A percentile compares a stretch with the other conserved stretches of the same genome.
Conservation (phyloP, 2,113 vertebrate species). For the Ceuthmochares aereus region DNA sequence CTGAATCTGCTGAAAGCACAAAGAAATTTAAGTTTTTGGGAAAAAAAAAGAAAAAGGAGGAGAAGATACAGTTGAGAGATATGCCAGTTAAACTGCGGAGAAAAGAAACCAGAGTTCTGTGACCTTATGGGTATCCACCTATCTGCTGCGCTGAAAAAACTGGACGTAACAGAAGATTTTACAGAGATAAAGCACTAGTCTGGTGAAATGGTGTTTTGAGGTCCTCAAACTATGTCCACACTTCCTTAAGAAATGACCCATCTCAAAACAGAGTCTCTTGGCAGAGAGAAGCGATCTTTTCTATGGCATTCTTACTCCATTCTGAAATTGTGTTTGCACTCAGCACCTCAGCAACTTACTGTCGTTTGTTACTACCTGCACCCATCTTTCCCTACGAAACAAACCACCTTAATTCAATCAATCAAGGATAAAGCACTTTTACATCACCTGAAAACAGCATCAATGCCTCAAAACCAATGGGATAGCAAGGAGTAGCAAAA, state of each 20-base stretch:
- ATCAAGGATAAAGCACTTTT: background rate
- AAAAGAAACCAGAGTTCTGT: background rate
- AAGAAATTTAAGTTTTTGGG: background rate
- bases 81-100: background rate
- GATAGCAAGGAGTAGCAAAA: background rate
- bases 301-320: background rate
- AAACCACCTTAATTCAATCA: background rate
- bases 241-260: background rate
- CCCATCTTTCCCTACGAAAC: background rate
- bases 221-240: background rate
- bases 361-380: background rate
- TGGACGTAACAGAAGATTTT: background rate
- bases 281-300: background rate
- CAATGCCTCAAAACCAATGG: background rate
- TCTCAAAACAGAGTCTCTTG: background rate
- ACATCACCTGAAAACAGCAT: background rate
- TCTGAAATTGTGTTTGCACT: background rate
- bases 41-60: background rate
- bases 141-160: background rate
- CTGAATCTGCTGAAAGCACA: constrained; percentile 88
- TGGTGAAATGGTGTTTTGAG: background rate
- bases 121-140: background rate
- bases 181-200: background rate
- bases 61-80: background rate
- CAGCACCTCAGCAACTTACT: background rate